Evolutionary conservation across 2,888 invertebrate genomes (phyloP), one percentile per base, ranked within the genome.

Genomic region (Ditula angustiorana): DNA sequence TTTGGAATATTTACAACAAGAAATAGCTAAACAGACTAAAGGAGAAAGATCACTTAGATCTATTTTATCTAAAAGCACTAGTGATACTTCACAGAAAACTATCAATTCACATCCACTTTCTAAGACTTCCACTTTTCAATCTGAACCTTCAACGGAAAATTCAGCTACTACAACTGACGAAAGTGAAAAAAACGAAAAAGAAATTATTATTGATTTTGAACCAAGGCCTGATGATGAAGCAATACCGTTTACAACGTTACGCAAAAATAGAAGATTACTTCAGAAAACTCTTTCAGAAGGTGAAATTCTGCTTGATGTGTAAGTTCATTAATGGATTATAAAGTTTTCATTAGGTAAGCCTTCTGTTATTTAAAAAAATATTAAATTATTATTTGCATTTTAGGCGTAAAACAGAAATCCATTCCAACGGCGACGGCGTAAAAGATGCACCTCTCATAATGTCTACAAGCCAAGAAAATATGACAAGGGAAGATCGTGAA

Each of bases 131-230:
- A 93, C 93, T 16, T 89, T 93, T 56, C 93, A 93, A 82, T 93
- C 93, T n/a, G 93, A 93, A 71, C 90, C 91, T 67, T 93, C 93
- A 0, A 93, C 93, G 33, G 93, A 93, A 81, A 93, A 92, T 33
- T 93, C 93, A 7, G 91, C 86, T 2, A 93, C 93, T 2, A 93
- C 93, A 10, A 93, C 93, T 19, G 92, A 92, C 69, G 93, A 93
- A 50, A 92, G 94, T 80, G 93, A 94, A 69, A 94, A 95, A 73
- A 95, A 95, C 76, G 96, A 96, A 81, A 95, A 95, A 74, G 97
- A 97, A 88, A 97, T 97, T 62, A 95, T 97, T 68, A 97, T 97
- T 71, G 96, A 97, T 81, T 97, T 97, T 82, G 97, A 97, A 86
- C 97, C 97, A 5, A 94, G 95, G 68, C 88, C 95, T 11, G 94